Base-by-base conservation (phyloP, 2,888 invertebrate species). In the Oasisia sp. region DNA sequence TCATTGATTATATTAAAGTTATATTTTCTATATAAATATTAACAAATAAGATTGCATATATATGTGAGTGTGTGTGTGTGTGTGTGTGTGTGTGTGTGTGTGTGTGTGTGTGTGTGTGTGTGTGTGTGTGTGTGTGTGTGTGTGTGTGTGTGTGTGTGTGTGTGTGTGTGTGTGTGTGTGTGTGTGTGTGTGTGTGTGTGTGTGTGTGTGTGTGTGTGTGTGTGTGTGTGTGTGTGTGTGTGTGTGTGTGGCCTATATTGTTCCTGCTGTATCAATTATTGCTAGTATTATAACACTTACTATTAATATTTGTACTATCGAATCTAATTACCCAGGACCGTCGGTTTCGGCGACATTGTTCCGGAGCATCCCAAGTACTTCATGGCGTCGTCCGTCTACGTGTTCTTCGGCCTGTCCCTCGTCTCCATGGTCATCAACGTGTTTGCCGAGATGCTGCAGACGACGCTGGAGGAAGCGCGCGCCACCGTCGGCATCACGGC, bases 391-490 rank as follows among this genome's bases (percentile, higher is more conserved):
- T 99, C 99, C 95, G 97, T 99, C 91, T 99, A 99, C 96, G 97
- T 99, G 92, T 98, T 99, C 38, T 98, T 99, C 95, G 99, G 99
- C 11, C 97, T 99, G 93, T 98, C 99, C 0, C 97, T 99, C 32
- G 99, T 99, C 92, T 98, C 99, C 94, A 99, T 99, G 99, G 98
- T 98, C 96, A 98, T 99, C 95, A 99, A 99, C 27, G 32, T 91
- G 45, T 50, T 91, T 56, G 91, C 56, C 44, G 56, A 91, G 50
- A 45, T 91, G 50, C 91, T 91, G 44, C 91, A 91, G n/a, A 44
- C 91, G 12, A 91, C 91, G n/a, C 91, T 91, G 27, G 91, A 91
- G 50, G 91, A 91, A 19, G 91, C 91, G 74, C 74, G 74, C 74
- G 74, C 74, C 74, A 74, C 74, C n/a, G 74, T 74, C 4, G 74